Conservation (phyloP, 2,888 invertebrate genomes). For the Tachina fera region DNA sequence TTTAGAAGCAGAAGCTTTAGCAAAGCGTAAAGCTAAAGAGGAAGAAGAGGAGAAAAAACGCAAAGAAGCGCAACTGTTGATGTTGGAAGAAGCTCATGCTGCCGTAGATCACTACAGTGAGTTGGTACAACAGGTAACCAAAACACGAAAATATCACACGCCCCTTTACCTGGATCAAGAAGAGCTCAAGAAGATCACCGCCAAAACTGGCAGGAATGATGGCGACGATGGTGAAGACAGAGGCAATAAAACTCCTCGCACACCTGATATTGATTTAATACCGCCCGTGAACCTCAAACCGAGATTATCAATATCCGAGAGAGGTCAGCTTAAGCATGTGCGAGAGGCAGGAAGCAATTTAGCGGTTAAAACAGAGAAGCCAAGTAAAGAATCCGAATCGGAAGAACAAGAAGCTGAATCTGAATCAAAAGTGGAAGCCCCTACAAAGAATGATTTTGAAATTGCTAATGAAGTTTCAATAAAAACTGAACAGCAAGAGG, state of each 20-base stretch:
- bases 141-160: constrained; percentile 82
- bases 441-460: constrained; percentile 2
- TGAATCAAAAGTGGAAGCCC: constrained; percentile 59
- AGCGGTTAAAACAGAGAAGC: constrained; percentile 73
- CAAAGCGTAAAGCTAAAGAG: constrained; percentile 77
- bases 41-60: constrained; percentile 80
- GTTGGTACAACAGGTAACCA: constrained; percentile 89
- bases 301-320: constrained; percentile 80
- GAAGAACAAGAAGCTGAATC: constrained; percentile 62
- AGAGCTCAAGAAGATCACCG: constrained; percentile 85
- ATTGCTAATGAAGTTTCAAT: constrained; percentile 60
- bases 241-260: constrained; percentile 75
- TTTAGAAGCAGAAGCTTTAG: constrained; percentile 81
- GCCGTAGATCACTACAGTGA: constrained; percentile 92
- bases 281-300: constrained; percentile 77
- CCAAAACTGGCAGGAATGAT: constrained; percentile 80
- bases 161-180: constrained; percentile 86
- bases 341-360: constrained; percentile 77
- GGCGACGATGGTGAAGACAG: constrained; percentile 74
- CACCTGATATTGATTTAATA: constrained; percentile 73
- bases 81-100: constrained; percentile 87
- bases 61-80: constrained; percentile 77
- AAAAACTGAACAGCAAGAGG: constrained; percentile 5
- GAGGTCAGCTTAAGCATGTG: constrained; percentile 80
- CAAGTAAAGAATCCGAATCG: constrained; percentile 62